Evolutionary conservation across 2,888 invertebrate genomes (phyloP).

Genomic region (Corbicula japonica): DNA sequence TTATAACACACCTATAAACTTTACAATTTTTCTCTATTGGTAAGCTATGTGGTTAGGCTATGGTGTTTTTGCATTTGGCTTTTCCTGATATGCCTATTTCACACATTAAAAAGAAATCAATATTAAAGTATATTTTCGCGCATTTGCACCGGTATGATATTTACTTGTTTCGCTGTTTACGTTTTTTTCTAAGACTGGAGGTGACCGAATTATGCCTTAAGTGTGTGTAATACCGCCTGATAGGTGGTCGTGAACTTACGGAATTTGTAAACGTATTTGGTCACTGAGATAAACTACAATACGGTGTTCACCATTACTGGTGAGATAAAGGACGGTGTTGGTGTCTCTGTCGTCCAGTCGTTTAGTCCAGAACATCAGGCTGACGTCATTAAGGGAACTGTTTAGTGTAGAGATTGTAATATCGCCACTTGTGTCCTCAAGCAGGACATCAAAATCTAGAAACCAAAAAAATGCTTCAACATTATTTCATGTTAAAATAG

Average conservation of each 20-base stretch:
- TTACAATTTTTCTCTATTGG: too few relatives aligned
- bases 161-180: background rate
- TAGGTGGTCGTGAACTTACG: conserved; percentile 6
- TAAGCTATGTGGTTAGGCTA: too few relatives aligned
- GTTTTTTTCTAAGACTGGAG: background rate
- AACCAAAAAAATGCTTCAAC: too few relatives aligned
- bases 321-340: background rate
- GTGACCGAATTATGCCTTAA: background rate
- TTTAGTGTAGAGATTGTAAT: background rate
- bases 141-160: background rate
- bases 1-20: too few relatives aligned
- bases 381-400: background rate
- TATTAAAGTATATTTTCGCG: too few relatives aligned
- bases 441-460: conserved; percentile 12
- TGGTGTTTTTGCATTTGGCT: too few relatives aligned
- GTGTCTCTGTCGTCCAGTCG: background rate
- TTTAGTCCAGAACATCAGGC: conserved; percentile 22
- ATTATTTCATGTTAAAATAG: too few relatives aligned
- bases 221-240: background rate
- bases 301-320: background rate
- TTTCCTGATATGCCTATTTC: too few relatives aligned
- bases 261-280: conserved; percentile 10
- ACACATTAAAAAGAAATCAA: too few relatives aligned
- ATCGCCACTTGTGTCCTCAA: conserved; percentile 1
- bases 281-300: conserved; percentile 2